A percentile compares a stretch with the other conserved stretches of the same genome.
These are phyloP conservation scores for Volucella zonaria DNA, from an alignment of 2,888 invertebrate species.

Conservation along the genomic window DNA sequence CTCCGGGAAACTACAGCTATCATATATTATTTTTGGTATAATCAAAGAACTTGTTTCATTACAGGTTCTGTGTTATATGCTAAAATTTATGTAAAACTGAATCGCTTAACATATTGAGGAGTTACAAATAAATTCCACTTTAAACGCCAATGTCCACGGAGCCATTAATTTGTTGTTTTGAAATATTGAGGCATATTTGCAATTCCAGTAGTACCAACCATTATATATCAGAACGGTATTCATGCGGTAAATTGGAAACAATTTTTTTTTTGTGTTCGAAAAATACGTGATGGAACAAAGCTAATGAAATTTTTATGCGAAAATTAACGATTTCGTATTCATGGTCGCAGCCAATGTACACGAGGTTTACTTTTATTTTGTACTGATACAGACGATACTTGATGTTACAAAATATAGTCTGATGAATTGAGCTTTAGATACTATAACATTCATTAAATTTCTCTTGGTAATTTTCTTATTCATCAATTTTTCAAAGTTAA, in stretches of 20 bases:
- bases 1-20: not conserved
- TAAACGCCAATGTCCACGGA: not conserved
- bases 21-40: not conserved
- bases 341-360: not conserved
- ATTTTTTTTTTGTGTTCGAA: not conserved
- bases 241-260: conserved; percentile 3
- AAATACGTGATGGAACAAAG: conserved; percentile 8
- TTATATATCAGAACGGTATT: not conserved
- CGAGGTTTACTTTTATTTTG: not conserved
- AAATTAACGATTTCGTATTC: not conserved
- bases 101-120: not conserved
- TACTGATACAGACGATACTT: conserved; percentile 5
- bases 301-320: not conserved
- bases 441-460: conserved; percentile 12
- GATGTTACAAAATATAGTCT: conserved; percentile 12
- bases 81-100: not conserved
- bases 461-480: conserved; percentile 33
- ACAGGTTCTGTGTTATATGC: not conserved
- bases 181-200: conserved; percentile 15
- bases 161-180: not conserved
- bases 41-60: conserved; percentile 6
- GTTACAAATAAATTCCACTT: not conserved
- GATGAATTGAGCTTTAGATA: conserved; percentile 17
- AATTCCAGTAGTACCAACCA: not conserved
- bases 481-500: conserved; percentile 18